Percentiles rank a stretch among this genome's conserved stretches.
These are phyloP conservation scores for Turritopsis dohrnii DNA, from an alignment of 30 jellyfish, hydroid and myxozoan species.

Conservation along the genomic window DNA sequence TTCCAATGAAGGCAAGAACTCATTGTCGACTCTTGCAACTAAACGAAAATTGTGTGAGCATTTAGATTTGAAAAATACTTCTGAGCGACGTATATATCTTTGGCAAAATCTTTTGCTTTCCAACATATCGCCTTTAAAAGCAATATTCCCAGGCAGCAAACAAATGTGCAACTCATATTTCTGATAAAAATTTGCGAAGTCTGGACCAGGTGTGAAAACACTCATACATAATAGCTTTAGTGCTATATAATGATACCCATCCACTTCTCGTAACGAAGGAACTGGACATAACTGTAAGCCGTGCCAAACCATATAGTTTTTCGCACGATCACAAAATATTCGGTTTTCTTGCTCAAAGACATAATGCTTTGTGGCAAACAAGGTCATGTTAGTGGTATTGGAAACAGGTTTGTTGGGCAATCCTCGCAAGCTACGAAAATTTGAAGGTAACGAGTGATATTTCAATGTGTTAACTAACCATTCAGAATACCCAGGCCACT, in stretches of 20 bases:
- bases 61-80: not conserved
- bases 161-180: constrained; percentile 18
- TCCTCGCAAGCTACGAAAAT: constrained; percentile 19
- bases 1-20: not conserved
- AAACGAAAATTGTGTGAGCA: constrained; percentile 1
- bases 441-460: constrained; percentile 25
- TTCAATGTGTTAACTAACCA: constrained; percentile 26
- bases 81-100: constrained; percentile 10
- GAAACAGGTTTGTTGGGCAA: not conserved
- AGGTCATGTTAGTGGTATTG: not conserved
- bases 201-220: constrained; percentile 14
- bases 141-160: constrained; percentile 28
- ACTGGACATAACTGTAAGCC: constrained; percentile 21
- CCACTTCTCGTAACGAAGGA: constrained; percentile 1
- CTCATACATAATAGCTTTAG: not conserved
- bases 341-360: constrained; percentile 1
- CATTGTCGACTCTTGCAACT: constrained; percentile 22
- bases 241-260: not conserved
- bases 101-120: constrained; percentile 5
- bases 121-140: constrained; percentile 21
- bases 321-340: not conserved
- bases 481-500: constrained; percentile 29
- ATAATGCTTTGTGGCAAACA: constrained; percentile 12
- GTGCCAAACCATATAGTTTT: constrained; percentile 7
- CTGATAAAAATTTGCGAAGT: not conserved